Evolutionary conservation across 2,888 invertebrate genomes (phyloP), one percentile per base, ranked within the genome.

Genomic region (Abrostola triplasia): DNA sequence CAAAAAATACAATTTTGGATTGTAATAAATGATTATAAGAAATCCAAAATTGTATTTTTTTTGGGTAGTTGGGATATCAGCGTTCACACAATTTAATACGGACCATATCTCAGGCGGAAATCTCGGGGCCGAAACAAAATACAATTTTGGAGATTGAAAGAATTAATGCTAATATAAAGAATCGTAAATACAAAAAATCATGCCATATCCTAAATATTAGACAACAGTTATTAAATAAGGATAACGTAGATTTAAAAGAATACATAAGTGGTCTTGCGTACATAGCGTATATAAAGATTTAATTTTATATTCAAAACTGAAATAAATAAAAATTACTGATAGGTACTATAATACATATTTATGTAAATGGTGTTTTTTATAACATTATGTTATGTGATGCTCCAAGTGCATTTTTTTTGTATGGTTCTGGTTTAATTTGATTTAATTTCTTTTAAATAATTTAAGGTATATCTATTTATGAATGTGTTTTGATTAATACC

Each of bases 31-130:
- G n/a, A n/a, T n/a, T n/a, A n/a, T n/a, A n/a, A n/a, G n/a, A n/a
- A n/a, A n/a, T n/a, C n/a, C n/a, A n/a, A n/a, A n/a, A n/a, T n/a
- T n/a, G n/a, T n/a, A n/a, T n/a, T 6, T 9, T 42, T 54, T 42
- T 12, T 54, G 42, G 36, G 54, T 54, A 12, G 54, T 54, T 12
- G 54, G 54, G 36, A 54, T 44, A 12, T 54, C 12, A 12, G 54
- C 54, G 12, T 54, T 54, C 24, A 54, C 54, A 12, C 54, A 54
- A 44, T 55, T 37, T 36, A 54, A 54, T 11, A 52, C 36, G 44
- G 13, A 35, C 51, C 48, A 40, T 40, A 40, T 40, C 40, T 38
- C 52, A 41, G 57, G 49, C 40, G 55, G n/a, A 55, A 55, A 55
- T 55, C 8, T 36, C 6, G 54, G 54, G 11, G 42, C 6, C 42